Base-by-base conservation (phyloP, 2,888 invertebrate species). In the Ashinkailepas kermadecensis region DNA sequence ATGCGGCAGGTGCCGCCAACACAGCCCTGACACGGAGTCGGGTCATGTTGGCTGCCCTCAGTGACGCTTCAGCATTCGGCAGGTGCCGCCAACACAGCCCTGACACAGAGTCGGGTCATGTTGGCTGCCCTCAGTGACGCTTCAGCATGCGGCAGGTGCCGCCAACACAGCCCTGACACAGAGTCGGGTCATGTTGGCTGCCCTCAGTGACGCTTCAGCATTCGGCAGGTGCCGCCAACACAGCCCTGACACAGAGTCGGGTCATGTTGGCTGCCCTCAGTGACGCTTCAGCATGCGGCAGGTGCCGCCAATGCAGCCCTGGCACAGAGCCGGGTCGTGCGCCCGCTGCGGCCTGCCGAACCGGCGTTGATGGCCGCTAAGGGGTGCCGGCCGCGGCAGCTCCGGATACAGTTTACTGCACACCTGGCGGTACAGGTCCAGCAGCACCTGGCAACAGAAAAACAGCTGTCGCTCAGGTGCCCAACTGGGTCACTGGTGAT, bases 111-210 rank as follows among this genome's bases (percentile, higher is more conserved):
- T 13, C 0, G 70, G 25, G 39, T 70, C 39, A 39, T 70, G 70
- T n/a, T n/a, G n/a, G n/a, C n/a, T n/a, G n/a, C n/a, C n/a, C n/a
- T n/a, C 23, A 18, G 23, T 8, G n/a, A 10, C 65, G 65, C 23
- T 23, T n/a, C 67, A 67, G 67, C 70, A 70, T 70, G 10, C 70
- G 70, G 39, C 70, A 70, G 39, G 70, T 70, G 39, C 70, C 70
- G 70, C 39, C 70, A 1, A 39, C 25, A 39, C 70, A 70, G 70
- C 70, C 70, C 39, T 70, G 70, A 39, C 70, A 70, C 39, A 70
- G 70, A 3, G 39, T 13, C 0, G 70, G 25, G 39, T 70, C 39
- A 39, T 70, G 70, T n/a, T n/a, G n/a, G n/a, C n/a, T n/a, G n/a
- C n/a, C n/a, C n/a, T n/a, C 23, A 18, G 23, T 8, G n/a, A 10